These are phyloP conservation scores for Rhabdophis nuchalis DNA, from an alignment of 2,797 vertebrate species.

Conservation along the genomic window DNA sequence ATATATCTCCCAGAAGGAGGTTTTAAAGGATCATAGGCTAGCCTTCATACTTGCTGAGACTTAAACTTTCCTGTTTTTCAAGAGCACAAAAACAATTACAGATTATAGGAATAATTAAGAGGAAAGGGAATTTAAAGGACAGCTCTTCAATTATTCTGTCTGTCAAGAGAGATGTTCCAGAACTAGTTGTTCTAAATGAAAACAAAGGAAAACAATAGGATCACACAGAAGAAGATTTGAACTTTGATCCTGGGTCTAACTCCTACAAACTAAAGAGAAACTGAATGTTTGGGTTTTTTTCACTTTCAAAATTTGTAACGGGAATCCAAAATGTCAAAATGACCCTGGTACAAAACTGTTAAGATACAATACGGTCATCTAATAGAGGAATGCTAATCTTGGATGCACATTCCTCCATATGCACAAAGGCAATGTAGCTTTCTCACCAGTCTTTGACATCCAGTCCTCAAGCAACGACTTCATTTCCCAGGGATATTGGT, in stretches of 20 bases:
- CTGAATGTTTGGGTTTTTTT: background rate
- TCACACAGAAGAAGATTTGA: background rate
- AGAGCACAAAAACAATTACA: background rate
- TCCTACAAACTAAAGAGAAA: background rate
- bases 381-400: background rate
- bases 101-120: background rate
- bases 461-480: background rate
- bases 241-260: background rate
- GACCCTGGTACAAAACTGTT: background rate
- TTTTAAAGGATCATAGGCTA: background rate
- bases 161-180: background rate
- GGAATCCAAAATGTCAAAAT: background rate
- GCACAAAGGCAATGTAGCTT: background rate
- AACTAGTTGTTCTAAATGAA: background rate
- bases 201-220: background rate
- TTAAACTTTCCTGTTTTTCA: background rate
- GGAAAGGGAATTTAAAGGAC: background rate
- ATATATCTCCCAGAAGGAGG: background rate
- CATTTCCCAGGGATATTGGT: background rate
- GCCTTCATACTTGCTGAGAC: background rate
- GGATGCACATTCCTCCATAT: background rate
- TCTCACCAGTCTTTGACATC: background rate
- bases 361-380: background rate
- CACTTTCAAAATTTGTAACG: background rate
- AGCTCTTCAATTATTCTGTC: background rate